These are phyloP conservation scores for Globodera rostochiensis DNA, from an alignment of 1,140 invertebrate genomes.

Conservation along the genomic window DNA sequence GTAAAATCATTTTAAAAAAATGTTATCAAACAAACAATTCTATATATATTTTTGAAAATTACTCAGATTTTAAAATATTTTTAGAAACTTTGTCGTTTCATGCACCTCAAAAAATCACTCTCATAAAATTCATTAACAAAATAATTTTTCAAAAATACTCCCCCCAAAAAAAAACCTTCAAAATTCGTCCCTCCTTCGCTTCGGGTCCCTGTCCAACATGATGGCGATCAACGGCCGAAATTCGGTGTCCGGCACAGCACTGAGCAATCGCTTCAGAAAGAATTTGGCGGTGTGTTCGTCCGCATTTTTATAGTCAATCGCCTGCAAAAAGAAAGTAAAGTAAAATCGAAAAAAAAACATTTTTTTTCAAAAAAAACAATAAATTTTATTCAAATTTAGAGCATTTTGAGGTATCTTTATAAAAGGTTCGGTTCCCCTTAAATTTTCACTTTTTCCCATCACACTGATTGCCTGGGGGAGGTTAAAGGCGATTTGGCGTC, in stretches of 20 bases:
- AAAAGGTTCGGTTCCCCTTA: background rate
- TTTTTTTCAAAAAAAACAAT: too few species aligned
- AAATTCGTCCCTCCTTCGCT: constrained; percentile 41
- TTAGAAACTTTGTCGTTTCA: too few species aligned
- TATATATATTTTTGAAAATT: too few species aligned
- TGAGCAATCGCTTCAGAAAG: constrained; percentile 41
- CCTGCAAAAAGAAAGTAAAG: constrained; percentile 6
- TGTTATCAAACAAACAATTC: too few species aligned
- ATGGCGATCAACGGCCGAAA: constrained; percentile 47
- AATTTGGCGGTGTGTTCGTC: constrained; percentile 36
- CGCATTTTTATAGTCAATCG: constrained; percentile 54
- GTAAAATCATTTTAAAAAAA: too few species aligned
- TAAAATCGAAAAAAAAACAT: too few species aligned
- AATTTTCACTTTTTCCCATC: too few species aligned
- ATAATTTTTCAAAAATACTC: constrained; percentile 14
- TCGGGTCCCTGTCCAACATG: constrained; percentile 52
- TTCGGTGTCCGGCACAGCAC: constrained; percentile 40
- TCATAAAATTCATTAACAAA: too few species aligned
- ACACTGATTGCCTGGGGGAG: constrained; percentile 28
- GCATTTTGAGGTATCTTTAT: background rate
- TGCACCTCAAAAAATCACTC: too few species aligned
- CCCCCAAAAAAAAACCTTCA: constrained; percentile 28
- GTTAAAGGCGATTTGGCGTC: constrained; percentile 56
- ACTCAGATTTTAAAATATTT: too few species aligned
- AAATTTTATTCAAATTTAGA: too few species aligned